phyloP scores from a whole-genome alignment of 2,113 vertebrate genomes.

The Hucho hucho region DNA sequence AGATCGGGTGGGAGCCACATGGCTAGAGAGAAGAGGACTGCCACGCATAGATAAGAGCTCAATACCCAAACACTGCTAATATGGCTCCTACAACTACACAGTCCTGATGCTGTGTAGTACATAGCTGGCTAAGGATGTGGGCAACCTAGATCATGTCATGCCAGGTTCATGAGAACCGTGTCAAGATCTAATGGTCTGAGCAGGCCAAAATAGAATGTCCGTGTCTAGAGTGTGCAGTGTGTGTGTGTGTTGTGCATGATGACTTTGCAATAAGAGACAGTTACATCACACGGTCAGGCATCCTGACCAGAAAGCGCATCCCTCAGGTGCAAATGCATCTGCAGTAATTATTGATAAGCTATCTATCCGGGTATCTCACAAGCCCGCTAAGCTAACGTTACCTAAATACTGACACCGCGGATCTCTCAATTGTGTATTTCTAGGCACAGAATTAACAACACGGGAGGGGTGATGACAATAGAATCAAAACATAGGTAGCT shows the following conservation, averaged over 20 bases:
- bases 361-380: not conserved
- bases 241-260: not conserved
- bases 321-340: not conserved
- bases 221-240: too few species aligned
- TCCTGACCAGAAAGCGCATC: not conserved
- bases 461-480: not conserved
- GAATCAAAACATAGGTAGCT: not conserved
- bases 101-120: too few species aligned
- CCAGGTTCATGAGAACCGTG: too few species aligned
- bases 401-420: not conserved
- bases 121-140: too few species aligned
- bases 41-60: not conserved
- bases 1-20: too few species aligned
- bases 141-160: too few species aligned
- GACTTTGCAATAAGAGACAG: not conserved
- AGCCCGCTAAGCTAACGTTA: not conserved
- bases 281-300: too few species aligned
- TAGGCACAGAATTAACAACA: not conserved
- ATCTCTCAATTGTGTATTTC: not conserved
- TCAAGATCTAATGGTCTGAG: too few species aligned
- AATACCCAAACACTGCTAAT: not conserved
- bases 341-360: constrained; percentile 1
- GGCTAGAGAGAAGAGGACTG: not conserved
- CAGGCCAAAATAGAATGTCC: too few species aligned
- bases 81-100: too few species aligned